These are phyloP conservation scores for Patella vulgata DNA, from an alignment of 1,140 invertebrate genomes.

Conservation along the genomic window DNA sequence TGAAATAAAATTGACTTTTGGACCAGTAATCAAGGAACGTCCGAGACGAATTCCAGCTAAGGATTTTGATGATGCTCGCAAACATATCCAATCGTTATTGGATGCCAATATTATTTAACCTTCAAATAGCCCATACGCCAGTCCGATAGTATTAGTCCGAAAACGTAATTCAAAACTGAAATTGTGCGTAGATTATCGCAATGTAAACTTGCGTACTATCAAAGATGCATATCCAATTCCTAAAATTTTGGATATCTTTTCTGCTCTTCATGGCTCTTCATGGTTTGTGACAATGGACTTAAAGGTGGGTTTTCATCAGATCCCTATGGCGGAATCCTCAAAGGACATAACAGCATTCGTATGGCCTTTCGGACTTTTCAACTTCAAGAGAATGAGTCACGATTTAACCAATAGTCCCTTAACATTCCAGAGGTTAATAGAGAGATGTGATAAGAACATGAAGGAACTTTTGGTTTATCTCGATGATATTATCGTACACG, in stretches of 20 bases:
- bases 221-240: background rate
- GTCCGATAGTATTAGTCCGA: background rate
- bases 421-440: background rate
- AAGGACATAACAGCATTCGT: conserved; percentile 3
- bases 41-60: background rate
- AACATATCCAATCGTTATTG: conserved; percentile 7
- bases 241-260: conserved; percentile 5
- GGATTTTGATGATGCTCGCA: conserved; percentile 4
- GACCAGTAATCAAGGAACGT: conserved; percentile 8
- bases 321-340: conserved; percentile 2
- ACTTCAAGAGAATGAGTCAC: background rate
- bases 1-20: background rate
- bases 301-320: conserved; percentile 4
- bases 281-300: background rate
- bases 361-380: background rate
- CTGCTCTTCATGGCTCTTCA: background rate
- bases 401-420: background rate
- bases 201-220: background rate
- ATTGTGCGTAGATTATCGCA: conserved; percentile 5
- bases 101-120: conserved; percentile 7
- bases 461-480: conserved; percentile 4
- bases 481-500: conserved; percentile 3
- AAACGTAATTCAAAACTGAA: background rate
- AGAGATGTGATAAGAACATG: too few relatives aligned
- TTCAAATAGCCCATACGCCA: background rate